Conservation (phyloP, 1,140 invertebrate species). For the Camponotus pennsylvanicus region DNA sequence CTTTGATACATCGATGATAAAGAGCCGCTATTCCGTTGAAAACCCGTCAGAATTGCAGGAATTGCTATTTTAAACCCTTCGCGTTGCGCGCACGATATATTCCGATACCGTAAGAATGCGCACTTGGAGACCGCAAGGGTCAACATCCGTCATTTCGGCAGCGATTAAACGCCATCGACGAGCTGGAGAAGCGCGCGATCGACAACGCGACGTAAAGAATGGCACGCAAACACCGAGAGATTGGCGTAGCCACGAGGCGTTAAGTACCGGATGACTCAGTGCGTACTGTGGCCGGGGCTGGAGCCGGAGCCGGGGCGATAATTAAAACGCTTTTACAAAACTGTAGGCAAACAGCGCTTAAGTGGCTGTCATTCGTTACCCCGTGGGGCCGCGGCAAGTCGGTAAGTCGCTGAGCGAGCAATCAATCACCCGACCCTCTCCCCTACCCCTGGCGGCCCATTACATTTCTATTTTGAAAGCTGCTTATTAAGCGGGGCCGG, state of each 20-base stretch:
- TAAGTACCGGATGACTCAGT: slow-evolving; percentile 70
- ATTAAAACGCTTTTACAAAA: slow-evolving; percentile 87
- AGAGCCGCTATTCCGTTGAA: background rate
- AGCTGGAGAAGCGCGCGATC: background rate
- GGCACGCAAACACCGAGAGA: slow-evolving; percentile 47
- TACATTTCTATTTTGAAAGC: slow-evolving; percentile 87
- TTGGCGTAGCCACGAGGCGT: slow-evolving; percentile 63
- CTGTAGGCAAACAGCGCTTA: slow-evolving; percentile 86
- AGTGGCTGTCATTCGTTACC: slow-evolving; percentile 87
- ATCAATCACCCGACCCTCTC: slow-evolving; percentile 84
- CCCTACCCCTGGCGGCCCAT: slow-evolving; percentile 82
- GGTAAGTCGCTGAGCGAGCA: slow-evolving; percentile 86
- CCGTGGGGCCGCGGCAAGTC: slow-evolving; percentile 81
- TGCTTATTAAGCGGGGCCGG: slow-evolving; percentile 86
- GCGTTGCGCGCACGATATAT: background rate
- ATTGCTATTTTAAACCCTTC: background rate
- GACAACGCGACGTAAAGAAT: background rate
- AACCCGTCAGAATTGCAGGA: too few relatives aligned
- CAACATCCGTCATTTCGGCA: background rate
- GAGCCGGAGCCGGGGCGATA: slow-evolving; percentile 75
- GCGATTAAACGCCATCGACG: background rate
- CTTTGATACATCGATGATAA: background rate
- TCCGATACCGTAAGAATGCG: background rate
- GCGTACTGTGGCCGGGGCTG: slow-evolving; percentile 57
- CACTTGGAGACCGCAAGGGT: background rate